These are phyloP conservation scores for Axis porcinus DNA, from an alignment of 2,113 vertebrate species.

Conservation along the genomic window DNA sequence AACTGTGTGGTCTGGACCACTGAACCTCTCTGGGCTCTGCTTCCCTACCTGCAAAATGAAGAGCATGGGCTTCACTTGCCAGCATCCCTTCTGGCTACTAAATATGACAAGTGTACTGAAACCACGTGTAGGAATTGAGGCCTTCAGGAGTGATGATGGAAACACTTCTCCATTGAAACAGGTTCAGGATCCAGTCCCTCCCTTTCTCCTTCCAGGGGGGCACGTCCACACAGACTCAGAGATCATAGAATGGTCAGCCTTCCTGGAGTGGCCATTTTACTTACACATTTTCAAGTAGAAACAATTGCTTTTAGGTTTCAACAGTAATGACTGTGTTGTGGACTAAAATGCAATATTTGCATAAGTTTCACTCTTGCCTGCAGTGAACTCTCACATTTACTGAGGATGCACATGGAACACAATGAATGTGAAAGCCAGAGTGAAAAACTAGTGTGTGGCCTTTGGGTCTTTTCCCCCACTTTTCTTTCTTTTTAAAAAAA, in stretches of 20 bases:
- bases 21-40: neutral
- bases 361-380: neutral
- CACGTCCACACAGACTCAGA: fast-evolving
- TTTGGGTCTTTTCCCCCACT: neutral
- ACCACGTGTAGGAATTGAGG: neutral
- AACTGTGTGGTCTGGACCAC: neutral
- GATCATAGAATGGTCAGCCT: neutral
- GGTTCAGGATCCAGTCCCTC: neutral
- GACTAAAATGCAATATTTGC: neutral
- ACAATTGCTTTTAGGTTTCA: neutral
- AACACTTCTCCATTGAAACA: neutral
- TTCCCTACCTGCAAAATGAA: neutral
- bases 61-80: neutral
- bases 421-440: neutral
- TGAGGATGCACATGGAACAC: neutral
- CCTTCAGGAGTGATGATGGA: neutral
- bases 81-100: neutral
- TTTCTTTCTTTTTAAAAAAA: neutral
- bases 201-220: neutral
- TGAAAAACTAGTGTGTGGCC: neutral
- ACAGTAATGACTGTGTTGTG: neutral
- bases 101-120: neutral
- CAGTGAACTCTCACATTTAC: neutral
- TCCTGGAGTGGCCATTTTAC: neutral
- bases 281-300: neutral